phyloP scores from a whole-genome alignment of 2,797 vertebrate genomes.

The Myotis planiceps region DNA sequence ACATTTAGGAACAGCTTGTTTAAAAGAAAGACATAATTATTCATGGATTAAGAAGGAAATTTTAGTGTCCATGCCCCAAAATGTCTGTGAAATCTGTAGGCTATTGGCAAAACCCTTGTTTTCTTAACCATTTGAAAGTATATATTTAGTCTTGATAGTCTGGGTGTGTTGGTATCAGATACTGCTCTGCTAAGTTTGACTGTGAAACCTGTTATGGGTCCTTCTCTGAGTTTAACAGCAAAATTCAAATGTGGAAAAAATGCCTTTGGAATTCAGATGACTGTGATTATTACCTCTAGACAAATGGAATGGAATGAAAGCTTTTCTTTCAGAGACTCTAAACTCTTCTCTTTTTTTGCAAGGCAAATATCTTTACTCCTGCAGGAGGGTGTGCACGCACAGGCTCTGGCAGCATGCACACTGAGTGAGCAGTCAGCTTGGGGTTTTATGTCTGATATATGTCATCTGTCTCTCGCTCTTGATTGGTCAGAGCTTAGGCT shows the following conservation, averaged over 20 bases:
- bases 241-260: neutral
- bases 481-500: too few relatives aligned
- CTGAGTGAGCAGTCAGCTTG: too few relatives aligned
- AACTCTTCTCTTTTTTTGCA: neutral
- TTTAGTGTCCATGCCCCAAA: neutral
- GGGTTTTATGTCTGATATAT: too few relatives aligned
- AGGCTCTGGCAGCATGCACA: too few relatives aligned
- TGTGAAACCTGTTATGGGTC: neutral
- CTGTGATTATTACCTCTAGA: neutral
- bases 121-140: neutral
- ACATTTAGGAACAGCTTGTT: neutral
- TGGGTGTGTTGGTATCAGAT: neutral
- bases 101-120: neutral
- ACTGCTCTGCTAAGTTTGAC: neutral
- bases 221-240: neutral
- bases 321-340: neutral
- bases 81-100: neutral
- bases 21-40: constrained; percentile 40
- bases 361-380: too few relatives aligned
- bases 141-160: neutral
- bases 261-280: neutral
- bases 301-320: neutral
- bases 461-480: too few relatives aligned
- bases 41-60: constrained; percentile 7
- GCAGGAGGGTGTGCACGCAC: too few relatives aligned